Percentiles rank a stretch among this genome's conserved stretches.
Evolutionary conservation across 2,888 invertebrate species (phyloP).

Genomic region (Trichacis sp.): DNA sequence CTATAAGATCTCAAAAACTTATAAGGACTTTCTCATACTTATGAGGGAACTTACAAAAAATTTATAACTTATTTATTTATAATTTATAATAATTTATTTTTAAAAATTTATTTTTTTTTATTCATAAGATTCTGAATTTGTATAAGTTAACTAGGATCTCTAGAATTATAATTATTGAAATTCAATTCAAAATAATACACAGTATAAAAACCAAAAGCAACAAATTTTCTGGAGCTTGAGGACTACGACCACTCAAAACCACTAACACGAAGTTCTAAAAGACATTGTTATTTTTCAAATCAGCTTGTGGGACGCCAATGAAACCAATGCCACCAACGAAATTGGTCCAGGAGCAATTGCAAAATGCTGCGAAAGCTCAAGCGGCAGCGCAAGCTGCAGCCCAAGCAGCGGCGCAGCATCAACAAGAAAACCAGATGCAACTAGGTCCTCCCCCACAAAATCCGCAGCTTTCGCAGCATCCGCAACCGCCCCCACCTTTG

Average conservation of each 20-base stretch:
- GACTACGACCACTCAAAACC: slow-evolving; percentile 35
- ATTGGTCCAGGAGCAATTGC: slow-evolving; percentile 73
- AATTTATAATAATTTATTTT: no score
- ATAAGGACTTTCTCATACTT: no score
- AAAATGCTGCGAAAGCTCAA: slow-evolving; percentile 66
- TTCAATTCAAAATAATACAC: no score
- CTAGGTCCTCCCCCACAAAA: slow-evolving; percentile 64
- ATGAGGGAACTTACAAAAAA: no score
- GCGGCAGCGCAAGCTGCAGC: slow-evolving; percentile 65
- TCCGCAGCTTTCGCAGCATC: slow-evolving; percentile 62
- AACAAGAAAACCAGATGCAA: slow-evolving; percentile 64
- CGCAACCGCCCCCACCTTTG: slow-evolving; percentile 73
- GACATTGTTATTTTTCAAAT: slow-evolving; percentile 46
- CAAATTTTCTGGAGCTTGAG: slow-evolving; percentile 44
- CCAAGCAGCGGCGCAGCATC: slow-evolving; percentile 62
- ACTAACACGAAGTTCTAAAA: not conserved
- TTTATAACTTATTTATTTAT: no score
- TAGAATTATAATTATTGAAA: no score
- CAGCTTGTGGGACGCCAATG: slow-evolving; percentile 74
- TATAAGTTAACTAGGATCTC: no score
- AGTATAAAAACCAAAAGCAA: no score
- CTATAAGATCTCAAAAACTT: no score
- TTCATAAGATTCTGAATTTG: no score
- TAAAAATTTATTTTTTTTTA: no score
- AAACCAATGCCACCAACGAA: slow-evolving; percentile 85